Base-by-base conservation (phyloP, 2,888 invertebrate species). In the Tinea trinotella region DNA sequence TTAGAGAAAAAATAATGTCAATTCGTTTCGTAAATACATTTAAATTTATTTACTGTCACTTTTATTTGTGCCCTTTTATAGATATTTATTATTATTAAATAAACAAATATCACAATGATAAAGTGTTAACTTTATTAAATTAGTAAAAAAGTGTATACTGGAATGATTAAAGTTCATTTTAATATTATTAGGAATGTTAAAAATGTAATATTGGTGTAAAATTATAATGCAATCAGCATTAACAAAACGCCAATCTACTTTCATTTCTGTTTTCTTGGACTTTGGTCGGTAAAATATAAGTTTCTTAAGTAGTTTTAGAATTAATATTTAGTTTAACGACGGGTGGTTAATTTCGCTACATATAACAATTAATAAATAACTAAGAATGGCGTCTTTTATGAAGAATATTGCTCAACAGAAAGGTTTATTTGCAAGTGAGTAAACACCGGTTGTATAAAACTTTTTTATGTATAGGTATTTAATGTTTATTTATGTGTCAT, bases 311-410 rank as follows among this genome's bases (percentile, higher is more conserved):
- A 10, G 7, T 30, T 30, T 30, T 7, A 30, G 30, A 30, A 30
- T 30, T 30, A 30, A 10, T 30, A 30, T 30, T 30, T 1, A 30
- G 7, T 4, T 7, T 10, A 2, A 30, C 30, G 30, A 2, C n/a
- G 7, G 4, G n/a, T 15, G 6, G 13, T 40, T 7, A n/a, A 40
- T 4, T 40, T 40, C 7, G 2, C 40, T 40, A 2, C n/a, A 13
- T 40, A 13, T 15, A 3, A 7, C 15, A 13, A n/a, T 15, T 40
- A 40, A 13, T 40, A 40, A 40, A 40, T 12, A 7, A n/a, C n/a
- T n/a, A n/a, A 40, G 24, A 50, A 50, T 50, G 50, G 15, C 50
- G 9, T 50, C 50, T 24, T 24, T 50, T 20, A 24, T 50, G 13
- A 50, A 24, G 18, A 50, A 22, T 13, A 22, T 50, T n/a, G 7